These are phyloP conservation scores for Himantopus leucocephalus DNA, from an alignment of 2,113 vertebrate genomes.

Conservation along the genomic window DNA sequence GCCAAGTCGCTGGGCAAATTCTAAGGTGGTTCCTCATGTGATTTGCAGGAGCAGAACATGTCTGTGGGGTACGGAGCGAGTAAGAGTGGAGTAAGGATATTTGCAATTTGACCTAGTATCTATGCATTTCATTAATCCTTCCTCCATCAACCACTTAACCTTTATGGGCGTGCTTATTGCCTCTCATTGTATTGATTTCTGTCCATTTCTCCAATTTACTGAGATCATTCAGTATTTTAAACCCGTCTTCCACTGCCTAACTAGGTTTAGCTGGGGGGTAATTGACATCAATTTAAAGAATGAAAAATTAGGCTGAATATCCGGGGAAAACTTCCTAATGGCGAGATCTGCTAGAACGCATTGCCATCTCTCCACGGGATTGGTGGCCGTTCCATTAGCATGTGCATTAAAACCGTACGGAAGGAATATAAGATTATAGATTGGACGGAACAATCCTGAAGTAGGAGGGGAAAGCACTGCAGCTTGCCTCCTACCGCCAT, in stretches of 20 bases:
- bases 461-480: not conserved
- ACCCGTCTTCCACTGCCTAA: conserved; percentile 46
- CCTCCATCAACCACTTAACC: conserved; percentile 58
- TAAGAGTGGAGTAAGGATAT: conserved; percentile 16
- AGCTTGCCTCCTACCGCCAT: not conserved
- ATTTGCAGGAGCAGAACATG: not conserved
- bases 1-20: not conserved
- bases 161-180: conserved; percentile 35
- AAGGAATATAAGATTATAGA: not conserved
- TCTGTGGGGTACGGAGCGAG: not conserved
- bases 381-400: not conserved
- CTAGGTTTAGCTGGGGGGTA: conserved; percentile 55
- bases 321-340: conserved; percentile 24
- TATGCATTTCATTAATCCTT: conserved; percentile 63
- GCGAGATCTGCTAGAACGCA: conserved; percentile 28
- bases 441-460: not conserved
- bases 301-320: conserved; percentile 59
- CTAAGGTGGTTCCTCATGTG: not conserved
- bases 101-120: conserved; percentile 38
- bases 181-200: conserved; percentile 59
- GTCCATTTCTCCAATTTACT: conserved; percentile 64
- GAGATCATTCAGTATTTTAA: conserved; percentile 68
- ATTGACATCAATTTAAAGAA: conserved; percentile 68
- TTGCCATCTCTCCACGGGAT: not conserved
- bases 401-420: not conserved